Conservation (phyloP, 2,888 invertebrate genomes). For the Eupelmus urozonus region DNA sequence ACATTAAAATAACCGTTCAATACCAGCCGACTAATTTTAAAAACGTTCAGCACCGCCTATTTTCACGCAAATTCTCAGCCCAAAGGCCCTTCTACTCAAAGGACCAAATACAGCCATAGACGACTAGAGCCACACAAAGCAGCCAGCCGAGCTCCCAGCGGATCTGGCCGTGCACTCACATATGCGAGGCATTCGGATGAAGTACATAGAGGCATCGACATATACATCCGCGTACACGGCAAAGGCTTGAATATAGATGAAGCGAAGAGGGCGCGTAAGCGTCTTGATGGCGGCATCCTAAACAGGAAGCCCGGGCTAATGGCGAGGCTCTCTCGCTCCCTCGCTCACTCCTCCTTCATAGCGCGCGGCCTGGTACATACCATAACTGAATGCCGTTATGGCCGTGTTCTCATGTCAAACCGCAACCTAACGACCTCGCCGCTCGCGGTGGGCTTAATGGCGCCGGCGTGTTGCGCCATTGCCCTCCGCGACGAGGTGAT, state of each 20-base stretch:
- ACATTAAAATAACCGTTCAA: too few relatives aligned
- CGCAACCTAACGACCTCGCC: slow-evolving; percentile 75
- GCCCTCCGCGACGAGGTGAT: slow-evolving; percentile 64
- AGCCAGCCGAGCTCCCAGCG: too few relatives aligned
- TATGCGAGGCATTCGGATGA: slow-evolving; percentile 6
- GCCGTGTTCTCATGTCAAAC: slow-evolving; percentile 70
- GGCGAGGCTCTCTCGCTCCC: slow-evolving; percentile 50
- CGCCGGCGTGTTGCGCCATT: slow-evolving; percentile 28
- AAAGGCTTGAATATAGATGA: slow-evolving; percentile 32
- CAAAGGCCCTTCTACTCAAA: too few relatives aligned
- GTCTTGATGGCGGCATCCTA: slow-evolving; percentile 69
- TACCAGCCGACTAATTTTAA: too few relatives aligned
- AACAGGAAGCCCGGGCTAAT: slow-evolving; percentile 67
- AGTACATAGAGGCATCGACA: neutral
- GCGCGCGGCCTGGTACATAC: too few relatives aligned
- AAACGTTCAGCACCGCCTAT: too few relatives aligned
- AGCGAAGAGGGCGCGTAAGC: slow-evolving; percentile 61
- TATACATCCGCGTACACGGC: slow-evolving; percentile 8
- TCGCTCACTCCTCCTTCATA: neutral
- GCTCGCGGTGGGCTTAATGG: slow-evolving; percentile 68
- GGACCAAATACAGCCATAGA: too few relatives aligned
- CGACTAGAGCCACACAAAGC: too few relatives aligned
- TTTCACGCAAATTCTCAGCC: too few relatives aligned
- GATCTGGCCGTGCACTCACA: too few relatives aligned
- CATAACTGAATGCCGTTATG: slow-evolving; percentile 73